Base-by-base conservation (phyloP, 2,113 vertebrate species). In the Macquaria ambigua region DNA sequence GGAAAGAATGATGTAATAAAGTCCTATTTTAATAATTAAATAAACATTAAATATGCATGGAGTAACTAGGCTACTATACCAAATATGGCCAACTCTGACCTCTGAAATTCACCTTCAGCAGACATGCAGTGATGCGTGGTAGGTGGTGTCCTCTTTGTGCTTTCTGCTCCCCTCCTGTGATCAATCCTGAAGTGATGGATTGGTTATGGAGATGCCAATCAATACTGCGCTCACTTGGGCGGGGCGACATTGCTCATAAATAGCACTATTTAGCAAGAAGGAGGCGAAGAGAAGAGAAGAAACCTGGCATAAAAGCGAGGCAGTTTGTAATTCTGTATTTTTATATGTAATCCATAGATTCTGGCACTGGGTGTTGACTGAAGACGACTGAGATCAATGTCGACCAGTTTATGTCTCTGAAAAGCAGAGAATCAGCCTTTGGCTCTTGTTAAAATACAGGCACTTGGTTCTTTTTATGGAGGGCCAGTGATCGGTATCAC, bases 161-260 rank as follows among this genome's bases (percentile, higher is more conserved):
- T 84, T 62, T 73, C 80, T 82, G 73, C 55, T 79, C 16, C 3
- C 55, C 66, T 61, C 55, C 52, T 68, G 66, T 69, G 82, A 91
- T 93, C 88, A 87, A 84, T 93, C 68, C 20, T 41, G 8, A 72
- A 59, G 78, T 74, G 74, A 91, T 85, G 50, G 56, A 90, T 94
- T 69, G 56, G 79, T 85, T 87, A 83, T 73, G 66, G 71, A 89
- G 84, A 87, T 82, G 70, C 58, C 23, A 67, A 85, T 94, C 90
- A 82, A 92, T 91, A 74, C 31, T 39, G 63, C 20, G 11, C 70
- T 86, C 78, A 63, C 74, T 84, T 56, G 23, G 68, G 81, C 15
- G 25, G 69, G 66, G 81, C 28, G 15, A 66, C 74, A 74, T 15
- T 34, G 41, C 82, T 92, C 80, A 84, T 86, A 88, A 79, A 88